Base-by-base conservation (phyloP, 2,888 invertebrate genomes). In the Drosophila anomelani region DNA sequence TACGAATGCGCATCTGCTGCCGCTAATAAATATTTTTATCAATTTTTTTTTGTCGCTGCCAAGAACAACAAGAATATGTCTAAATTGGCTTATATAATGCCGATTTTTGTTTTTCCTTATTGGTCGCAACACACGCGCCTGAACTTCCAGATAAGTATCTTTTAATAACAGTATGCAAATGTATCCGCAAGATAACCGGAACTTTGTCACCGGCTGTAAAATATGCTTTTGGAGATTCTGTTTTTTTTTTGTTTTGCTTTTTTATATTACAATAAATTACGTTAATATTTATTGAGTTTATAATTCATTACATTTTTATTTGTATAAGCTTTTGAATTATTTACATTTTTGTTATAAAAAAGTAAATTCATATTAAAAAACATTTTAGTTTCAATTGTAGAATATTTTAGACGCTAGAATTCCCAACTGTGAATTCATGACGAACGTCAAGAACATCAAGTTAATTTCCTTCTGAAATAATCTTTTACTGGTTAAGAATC, bases 21-120 rank as follows among this genome's bases (percentile, higher is more conserved):
- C 38, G 70, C 57, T 69, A 63, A 62, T 76, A 70, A 77, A 70
- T 70, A 64, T 70, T 53, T 70, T 64, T 54, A 26, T 17, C 39
- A 17, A 62, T 66, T 43, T 43, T 29, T 61, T 26, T 64, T 53
- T 54, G 47, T 63, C 53, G 46, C 67, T 67, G 61, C 68, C 81
- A 71, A 63, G 62, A 81, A 71, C 58, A 51, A 59, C 56, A 36
- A 63, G 68, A 79, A 71, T 77, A 23, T 47, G 73, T 60, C 77
- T 78, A 82, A 85, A 79, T 79, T 74, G 82, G 53, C 73, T 77
- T 82, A 68, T 67, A 69, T 60, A 79, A 70, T 74, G 54, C 44
- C 41, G 34, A 51, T 32, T 32, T 64, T 64, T 64, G 46, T 64
- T 43, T 44, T 71, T 47, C 73, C 43, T 53, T 63, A 57, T 61